Evolutionary conservation across 2,113 vertebrate species (phyloP), one percentile per base, ranked within the genome.

Genomic region (Anoura caudifer): DNA sequence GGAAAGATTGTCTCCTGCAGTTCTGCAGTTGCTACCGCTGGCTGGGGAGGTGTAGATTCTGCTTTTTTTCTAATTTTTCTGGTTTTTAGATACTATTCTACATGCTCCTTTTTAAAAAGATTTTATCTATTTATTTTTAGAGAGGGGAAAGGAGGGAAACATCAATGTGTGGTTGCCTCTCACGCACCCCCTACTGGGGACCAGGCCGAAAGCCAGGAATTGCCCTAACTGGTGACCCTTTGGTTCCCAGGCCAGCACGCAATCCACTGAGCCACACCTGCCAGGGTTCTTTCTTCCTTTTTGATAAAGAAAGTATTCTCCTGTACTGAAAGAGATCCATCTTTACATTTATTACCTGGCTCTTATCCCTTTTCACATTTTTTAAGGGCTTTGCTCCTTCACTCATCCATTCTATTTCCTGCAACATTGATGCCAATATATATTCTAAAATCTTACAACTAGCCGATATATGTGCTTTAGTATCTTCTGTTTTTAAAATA

Each of bases 21-120:
- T 97, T 97, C 95, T 95, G 95, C 97, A 96, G 97, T 96, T 91
- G 97, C 96, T 87, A 95, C 96, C 85, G 95, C 96, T 17, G 90
- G 85, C 91, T 76, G 95, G 61, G 95, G 97, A 98, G 97, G 97
- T 97, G 96, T 97, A 95, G 97, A 97, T 97, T 95, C 96, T 96
- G 96, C 96, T 96, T 89, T 92, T n/a, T n/a, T n/a, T n/a, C n/a
- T 52, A 38, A 59, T 11, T 81, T 38, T 20, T 24, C 11, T 61
- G 0, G 11, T n/a, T 93, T 94, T 89, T 69, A 75, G 41, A 17
- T 54, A 36, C 15, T 52, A 5, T 63, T 59, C 50, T 43, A 70
- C 9, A 4, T 20, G 26, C 5, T 61, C 3, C 47, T 12, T 77
- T 20, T 47, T 70, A 22, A 24, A 20, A 59, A 59, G 22, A 59